A percentile compares a stretch with the other conserved stretches of the same genome.
phyloP scores from a whole-genome alignment of 2,113 vertebrate species.

The Aegithalos caudatus region DNA sequence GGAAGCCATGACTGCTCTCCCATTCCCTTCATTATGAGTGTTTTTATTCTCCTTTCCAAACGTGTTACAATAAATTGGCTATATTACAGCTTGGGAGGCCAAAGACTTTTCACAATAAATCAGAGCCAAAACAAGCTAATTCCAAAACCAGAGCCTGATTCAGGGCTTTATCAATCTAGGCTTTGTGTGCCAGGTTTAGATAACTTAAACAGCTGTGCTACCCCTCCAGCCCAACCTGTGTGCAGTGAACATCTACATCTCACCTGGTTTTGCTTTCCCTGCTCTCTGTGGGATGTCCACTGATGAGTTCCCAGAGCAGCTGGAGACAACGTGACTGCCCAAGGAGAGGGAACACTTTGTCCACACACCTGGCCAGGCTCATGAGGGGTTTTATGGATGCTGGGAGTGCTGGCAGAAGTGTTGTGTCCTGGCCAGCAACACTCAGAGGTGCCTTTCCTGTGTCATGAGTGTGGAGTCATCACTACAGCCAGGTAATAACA shows the following conservation, averaged over 20 bases:
- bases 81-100: neutral
- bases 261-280: neutral
- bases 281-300: fast-evolving
- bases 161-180: fast-evolving
- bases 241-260: neutral
- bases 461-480: neutral
- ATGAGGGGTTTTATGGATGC: neutral
- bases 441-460: neutral
- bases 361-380: neutral
- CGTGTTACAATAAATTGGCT: fast-evolving
- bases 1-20: neutral
- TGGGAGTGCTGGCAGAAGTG: neutral
- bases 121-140: neutral
- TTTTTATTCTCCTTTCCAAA: neutral
- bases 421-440: neutral
- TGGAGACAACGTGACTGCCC: neutral
- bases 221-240: neutral
- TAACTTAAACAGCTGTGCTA: neutral
- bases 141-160: neutral
- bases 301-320: neutral
- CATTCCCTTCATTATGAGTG: neutral
- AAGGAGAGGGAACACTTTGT: neutral
- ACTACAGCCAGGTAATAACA: neutral
- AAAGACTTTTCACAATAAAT: neutral
- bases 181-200: neutral